phyloP scores from a whole-genome alignment of 2,113 vertebrate genomes.

The Antechinus stuartii region DNA sequence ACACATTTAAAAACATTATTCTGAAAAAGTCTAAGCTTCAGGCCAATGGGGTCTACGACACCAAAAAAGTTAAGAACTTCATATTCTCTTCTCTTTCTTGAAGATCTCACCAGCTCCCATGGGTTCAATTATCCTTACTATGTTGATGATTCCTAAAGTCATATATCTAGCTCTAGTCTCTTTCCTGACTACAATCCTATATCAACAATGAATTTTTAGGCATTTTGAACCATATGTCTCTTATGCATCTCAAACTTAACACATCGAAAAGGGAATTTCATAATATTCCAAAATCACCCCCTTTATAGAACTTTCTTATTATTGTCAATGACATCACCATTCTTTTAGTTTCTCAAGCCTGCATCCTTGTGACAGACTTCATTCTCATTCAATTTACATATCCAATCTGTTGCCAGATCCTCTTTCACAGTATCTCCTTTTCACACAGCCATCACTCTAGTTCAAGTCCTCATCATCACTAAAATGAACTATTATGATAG shows the following conservation, averaged over 20 bases:
- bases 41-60: background rate
- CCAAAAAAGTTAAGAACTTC: background rate
- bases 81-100: background rate
- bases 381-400: background rate
- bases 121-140: background rate
- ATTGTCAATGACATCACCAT: background rate
- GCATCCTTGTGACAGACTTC: background rate
- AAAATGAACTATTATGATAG: background rate
- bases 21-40: background rate
- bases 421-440: background rate
- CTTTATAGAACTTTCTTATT: background rate
- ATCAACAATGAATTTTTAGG: background rate
- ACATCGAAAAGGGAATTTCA: background rate
- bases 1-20: background rate
- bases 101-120: background rate
- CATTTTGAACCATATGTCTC: background rate
- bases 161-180: background rate
- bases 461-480: background rate
- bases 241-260: background rate
- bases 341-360: background rate
- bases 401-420: background rate
- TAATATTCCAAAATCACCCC: background rate
- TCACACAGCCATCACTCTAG: background rate
- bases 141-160: background rate
- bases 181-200: background rate